Conservation (phyloP, 2,888 invertebrate genomes). For the Achlya flavicornis region DNA sequence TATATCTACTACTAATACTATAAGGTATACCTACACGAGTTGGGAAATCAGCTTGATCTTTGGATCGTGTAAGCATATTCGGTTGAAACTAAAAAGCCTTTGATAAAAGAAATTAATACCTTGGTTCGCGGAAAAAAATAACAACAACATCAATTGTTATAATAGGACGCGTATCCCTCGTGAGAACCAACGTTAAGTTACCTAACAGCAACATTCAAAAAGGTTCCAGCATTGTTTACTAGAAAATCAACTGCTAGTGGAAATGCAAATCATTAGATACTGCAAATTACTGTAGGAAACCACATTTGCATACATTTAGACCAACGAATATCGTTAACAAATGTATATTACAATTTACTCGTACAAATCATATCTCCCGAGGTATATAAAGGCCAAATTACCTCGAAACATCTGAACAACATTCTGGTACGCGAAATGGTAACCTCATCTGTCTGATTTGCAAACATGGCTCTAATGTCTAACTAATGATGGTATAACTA, state of each 20-base stretch:
- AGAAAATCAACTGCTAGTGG: background rate
- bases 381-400: constrained; percentile 1
- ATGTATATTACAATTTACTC: background rate
- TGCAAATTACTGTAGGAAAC: background rate
- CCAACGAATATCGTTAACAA: background rate
- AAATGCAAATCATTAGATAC: background rate
- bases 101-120: too few relatives aligned
- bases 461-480: background rate
- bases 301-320: background rate
- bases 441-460: background rate
- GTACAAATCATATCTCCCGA: background rate
- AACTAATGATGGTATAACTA: background rate
- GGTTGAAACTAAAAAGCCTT: too few relatives aligned
- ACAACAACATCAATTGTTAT: too few relatives aligned
- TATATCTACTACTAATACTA: too few relatives aligned
- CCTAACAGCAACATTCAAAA: too few relatives aligned
- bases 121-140: too few relatives aligned
- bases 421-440: background rate
- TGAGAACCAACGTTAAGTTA: too few relatives aligned
- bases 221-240: background rate
- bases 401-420: background rate
- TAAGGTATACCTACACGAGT: too few relatives aligned
- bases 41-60: too few relatives aligned
- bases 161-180: too few relatives aligned
- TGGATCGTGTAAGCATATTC: too few relatives aligned